Evolutionary conservation across 1,140 invertebrate species (phyloP), one percentile per base, ranked within the genome.

Genomic region (Ceratoteleas bidentatus): DNA sequence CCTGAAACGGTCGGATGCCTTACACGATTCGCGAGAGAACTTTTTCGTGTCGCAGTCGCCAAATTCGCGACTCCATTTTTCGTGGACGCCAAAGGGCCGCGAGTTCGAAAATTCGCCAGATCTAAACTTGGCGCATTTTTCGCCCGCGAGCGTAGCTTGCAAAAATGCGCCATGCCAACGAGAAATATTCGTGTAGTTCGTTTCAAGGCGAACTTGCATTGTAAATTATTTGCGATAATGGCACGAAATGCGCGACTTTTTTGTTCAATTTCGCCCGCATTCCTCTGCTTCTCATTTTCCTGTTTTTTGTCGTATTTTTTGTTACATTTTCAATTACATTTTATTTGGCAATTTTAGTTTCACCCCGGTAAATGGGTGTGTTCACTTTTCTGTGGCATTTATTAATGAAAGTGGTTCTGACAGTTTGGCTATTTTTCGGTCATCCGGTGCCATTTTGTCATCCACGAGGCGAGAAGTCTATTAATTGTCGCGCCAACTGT

Each of bases 1-100:
- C 66, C 64, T 78, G n/a, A n/a, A n/a, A n/a, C n/a, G 6, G 45
- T 32, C 15, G 14, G 53, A 54, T 72, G 13, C 52, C 38, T 78
- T 61, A 70, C 74, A 77, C 58, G 66, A 78, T 70, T 66, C 60
- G 53, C 52, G 53, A 66, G 72, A 65, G 60, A 78, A 72, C 52
- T 78, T 78, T 77, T 70, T 45, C 61, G 38, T 60, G 61, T 72
- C 65, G 60, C 9, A 32, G 36, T 72, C 47, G 66, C 66, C 66
- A 70, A 72, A 78, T 65, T 58, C 54, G 43, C 53, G 36, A 60
- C 60, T 56, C 53, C 66, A 78, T 72, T 78, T 72, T 78, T 70
- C 75, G 64, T n/a, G 43, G 15, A 61, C 36, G 47, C 33, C 40
- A 56, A 40, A 54, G 64, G 0, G 6, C 14, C 47, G 34, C 7